Percentiles rank a stretch among this genome's conserved stretches.
Evolutionary conservation across 2,888 invertebrate genomes (phyloP).

Genomic region (Cylloceria caligata): DNA sequence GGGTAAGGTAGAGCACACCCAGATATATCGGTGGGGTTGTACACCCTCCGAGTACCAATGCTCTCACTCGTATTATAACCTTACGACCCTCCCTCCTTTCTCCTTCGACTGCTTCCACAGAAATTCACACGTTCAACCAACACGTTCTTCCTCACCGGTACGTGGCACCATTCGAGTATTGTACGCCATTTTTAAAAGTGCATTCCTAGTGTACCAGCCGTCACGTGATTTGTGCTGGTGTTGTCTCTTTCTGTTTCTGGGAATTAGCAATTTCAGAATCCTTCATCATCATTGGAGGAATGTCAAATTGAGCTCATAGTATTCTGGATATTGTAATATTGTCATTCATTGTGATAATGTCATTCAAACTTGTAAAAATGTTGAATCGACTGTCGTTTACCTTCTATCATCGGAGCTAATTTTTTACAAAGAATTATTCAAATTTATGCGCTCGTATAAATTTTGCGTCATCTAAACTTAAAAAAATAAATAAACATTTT

Average conservation of each 20-base stretch:
- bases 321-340: too few relatives aligned
- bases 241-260: background rate
- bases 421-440: too few relatives aligned
- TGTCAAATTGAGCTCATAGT: too few relatives aligned
- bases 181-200: constrained; percentile 25
- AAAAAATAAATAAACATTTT: too few relatives aligned
- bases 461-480: too few relatives aligned
- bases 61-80: constrained; percentile 31
- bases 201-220: background rate
- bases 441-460: too few relatives aligned
- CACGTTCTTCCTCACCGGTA: background rate
- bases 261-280: background rate
- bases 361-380: too few relatives aligned
- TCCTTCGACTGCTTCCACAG: background rate
- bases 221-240: background rate
- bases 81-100: constrained; percentile 19
- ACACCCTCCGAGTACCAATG: constrained; percentile 26
- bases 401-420: too few relatives aligned
- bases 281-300: background rate
- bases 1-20: constrained; percentile 1
- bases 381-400: too few relatives aligned
- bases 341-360: too few relatives aligned
- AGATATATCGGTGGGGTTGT: constrained; percentile 40
- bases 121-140: constrained; percentile 3
- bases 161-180: background rate